A percentile compares a stretch with the other conserved stretches of the same genome.
phyloP scores from a whole-genome alignment of 2,113 vertebrate genomes.

The Erpornis zantholeuca region DNA sequence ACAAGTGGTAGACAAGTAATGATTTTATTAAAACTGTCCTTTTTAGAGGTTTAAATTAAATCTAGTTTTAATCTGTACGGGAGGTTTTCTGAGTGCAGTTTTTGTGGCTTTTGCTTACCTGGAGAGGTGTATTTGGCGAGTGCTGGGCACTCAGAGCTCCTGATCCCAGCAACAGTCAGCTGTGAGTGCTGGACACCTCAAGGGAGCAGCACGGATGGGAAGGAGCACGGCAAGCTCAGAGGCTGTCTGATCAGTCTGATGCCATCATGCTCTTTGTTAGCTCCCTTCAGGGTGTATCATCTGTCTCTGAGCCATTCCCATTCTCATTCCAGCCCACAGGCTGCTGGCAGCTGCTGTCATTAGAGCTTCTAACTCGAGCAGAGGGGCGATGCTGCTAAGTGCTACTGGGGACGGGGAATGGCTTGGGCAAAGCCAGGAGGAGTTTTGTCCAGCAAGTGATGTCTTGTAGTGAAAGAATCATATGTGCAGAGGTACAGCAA shows the following conservation, averaged over 20 bases:
- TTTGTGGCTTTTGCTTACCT: neutral
- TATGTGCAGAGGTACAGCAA: neutral
- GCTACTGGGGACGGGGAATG: neutral
- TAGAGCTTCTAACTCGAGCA: neutral
- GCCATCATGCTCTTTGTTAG: neutral
- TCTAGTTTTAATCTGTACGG: neutral
- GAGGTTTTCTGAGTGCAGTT: neutral
- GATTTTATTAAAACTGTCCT: neutral
- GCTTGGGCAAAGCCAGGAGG: neutral
- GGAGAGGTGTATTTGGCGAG: neutral
- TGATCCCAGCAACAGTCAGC: neutral
- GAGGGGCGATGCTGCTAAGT: neutral
- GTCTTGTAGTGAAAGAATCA: neutral
- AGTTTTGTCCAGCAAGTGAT: neutral
- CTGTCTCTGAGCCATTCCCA: neutral
- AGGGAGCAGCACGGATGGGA: neutral
- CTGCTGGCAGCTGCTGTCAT: neutral
- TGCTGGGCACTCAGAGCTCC: neutral
- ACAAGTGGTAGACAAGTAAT: neutral
- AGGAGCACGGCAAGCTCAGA: neutral
- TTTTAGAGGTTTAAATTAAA: neutral
- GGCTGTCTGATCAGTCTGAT: neutral
- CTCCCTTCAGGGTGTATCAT: neutral
- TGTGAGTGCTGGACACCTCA: fast-evolving
- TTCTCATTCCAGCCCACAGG: neutral